Percentiles rank a stretch among this genome's conserved stretches.
phyloP scores from a whole-genome alignment of 2,797 vertebrate genomes.

The Acanthiza pusilla region DNA sequence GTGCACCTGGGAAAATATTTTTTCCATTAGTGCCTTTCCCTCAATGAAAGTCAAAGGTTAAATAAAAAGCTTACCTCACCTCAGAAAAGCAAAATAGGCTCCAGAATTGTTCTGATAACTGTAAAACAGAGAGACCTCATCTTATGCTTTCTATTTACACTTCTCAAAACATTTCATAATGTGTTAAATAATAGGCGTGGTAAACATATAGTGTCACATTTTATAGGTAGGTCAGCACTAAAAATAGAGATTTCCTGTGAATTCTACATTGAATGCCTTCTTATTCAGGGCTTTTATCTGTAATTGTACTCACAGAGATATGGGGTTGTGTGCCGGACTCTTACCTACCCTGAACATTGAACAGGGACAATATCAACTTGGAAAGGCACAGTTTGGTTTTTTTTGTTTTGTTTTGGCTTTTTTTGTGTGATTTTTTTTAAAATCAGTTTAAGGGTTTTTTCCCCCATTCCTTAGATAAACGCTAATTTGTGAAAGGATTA shows the following conservation, averaged over 20 bases:
- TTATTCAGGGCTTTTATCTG: background rate
- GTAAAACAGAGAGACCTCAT: background rate
- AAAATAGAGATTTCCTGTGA: background rate
- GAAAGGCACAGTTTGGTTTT: background rate
- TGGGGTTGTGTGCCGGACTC: background rate
- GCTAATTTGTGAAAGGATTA: background rate
- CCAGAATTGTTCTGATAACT: background rate
- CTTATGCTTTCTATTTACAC: background rate
- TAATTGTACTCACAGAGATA: background rate
- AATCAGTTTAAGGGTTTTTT: background rate
- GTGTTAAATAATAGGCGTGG: background rate
- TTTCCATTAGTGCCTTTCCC: background rate
- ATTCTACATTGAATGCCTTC: background rate
- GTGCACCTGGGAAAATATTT: background rate
- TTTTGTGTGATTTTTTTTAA: background rate
- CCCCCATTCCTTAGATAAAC: background rate
- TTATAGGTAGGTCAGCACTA: background rate
- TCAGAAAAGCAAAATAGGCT: background rate
- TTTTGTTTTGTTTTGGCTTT: rapidly evolving
- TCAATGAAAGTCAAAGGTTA: background rate
- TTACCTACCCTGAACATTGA: background rate
- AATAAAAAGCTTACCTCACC: background rate
- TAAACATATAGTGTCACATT: background rate
- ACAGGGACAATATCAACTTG: background rate
- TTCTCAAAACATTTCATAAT: background rate